Conservation (phyloP, 2,888 invertebrate genomes). For the Cephus pygmeus region DNA sequence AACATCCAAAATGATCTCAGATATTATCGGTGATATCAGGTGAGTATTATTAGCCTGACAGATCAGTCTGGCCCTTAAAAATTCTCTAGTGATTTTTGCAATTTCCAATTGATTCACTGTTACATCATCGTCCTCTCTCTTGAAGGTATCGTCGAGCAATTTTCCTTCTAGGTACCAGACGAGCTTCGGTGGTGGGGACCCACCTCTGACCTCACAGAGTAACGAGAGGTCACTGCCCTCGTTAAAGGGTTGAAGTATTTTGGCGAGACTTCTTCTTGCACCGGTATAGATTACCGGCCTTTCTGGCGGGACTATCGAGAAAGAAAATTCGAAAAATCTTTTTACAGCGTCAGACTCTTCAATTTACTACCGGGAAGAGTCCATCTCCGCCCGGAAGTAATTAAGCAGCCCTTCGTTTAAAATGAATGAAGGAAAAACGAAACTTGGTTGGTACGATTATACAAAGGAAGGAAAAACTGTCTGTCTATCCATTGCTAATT, state of each 20-base stretch:
- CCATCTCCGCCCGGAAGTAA: not conserved
- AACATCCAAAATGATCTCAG: constrained; percentile 53
- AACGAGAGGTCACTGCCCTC: constrained; percentile 52
- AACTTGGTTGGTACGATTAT: not conserved
- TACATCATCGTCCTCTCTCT: constrained; percentile 78
- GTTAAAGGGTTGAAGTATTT: constrained; percentile 49
- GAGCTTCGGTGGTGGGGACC: constrained; percentile 80
- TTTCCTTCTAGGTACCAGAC: constrained; percentile 82
- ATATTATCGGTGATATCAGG: constrained; percentile 74
- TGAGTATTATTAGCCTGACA: constrained; percentile 89
- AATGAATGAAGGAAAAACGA: not conserved
- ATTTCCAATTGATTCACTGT: constrained; percentile 83
- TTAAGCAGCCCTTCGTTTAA: not conserved
- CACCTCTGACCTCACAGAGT: constrained; percentile 54
- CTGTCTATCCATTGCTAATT: not conserved
- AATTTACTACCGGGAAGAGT: not conserved
- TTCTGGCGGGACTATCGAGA: constrained; percentile 50
- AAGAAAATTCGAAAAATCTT: not conserved
- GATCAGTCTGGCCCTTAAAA: constrained; percentile 83
- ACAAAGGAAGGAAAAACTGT: not conserved
- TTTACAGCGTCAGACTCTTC: not conserved
- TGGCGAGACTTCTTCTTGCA: constrained; percentile 38
- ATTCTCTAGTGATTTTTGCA: constrained; percentile 76
- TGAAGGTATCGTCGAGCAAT: constrained; percentile 77
- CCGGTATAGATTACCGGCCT: constrained; percentile 51